A percentile compares a stretch with the other conserved stretches of the same genome.
Evolutionary conservation across 1,140 invertebrate species (phyloP).

Genomic region (Bradysia coprophila): DNA sequence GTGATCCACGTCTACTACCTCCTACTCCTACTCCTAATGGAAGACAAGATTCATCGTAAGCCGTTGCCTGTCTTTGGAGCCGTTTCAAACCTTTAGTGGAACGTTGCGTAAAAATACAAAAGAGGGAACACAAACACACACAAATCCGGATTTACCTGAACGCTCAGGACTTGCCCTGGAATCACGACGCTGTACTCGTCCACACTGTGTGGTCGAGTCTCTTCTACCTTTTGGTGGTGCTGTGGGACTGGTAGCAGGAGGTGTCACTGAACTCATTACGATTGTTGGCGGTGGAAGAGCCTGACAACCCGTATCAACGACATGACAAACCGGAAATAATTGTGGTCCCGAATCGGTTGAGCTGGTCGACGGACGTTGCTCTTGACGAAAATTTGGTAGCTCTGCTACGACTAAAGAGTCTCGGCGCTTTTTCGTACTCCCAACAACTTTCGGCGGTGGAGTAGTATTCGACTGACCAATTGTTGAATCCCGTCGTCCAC

Average conservation of each 20-base stretch:
- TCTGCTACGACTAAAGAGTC: conserved; percentile 35
- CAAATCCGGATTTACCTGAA: no score
- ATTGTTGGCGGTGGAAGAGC: conserved; percentile 57
- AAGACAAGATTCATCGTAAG: conserved; percentile 64
- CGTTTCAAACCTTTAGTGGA: conserved; percentile 52
- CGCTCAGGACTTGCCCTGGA: conserved; percentile 50
- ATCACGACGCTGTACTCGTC: conserved; percentile 40
- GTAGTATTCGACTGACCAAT: conserved; percentile 26
- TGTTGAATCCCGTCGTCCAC: conserved; percentile 37
- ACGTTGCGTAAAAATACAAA: no score
- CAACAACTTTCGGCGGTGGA: conserved; percentile 36
- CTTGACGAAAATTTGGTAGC: conserved; percentile 30
- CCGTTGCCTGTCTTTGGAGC: conserved; percentile 66
- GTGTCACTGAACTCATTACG: conserved; percentile 60
- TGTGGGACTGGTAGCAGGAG: conserved; percentile 53
- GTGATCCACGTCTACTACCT: conserved; percentile 45
- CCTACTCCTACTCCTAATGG: conserved; percentile 46
- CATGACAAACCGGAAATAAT: conserved; percentile 22
- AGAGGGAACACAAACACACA: no score
- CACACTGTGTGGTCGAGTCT: conserved; percentile 68
- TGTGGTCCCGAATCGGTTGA: conserved; percentile 45
- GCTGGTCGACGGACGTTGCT: conserved; percentile 58
- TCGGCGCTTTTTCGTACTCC: conserved; percentile 39
- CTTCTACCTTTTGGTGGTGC: conserved; percentile 37
- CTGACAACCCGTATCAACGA: conserved; percentile 35